Conservation (phyloP, 1,140 invertebrate species). For the Papilio helenus region DNA sequence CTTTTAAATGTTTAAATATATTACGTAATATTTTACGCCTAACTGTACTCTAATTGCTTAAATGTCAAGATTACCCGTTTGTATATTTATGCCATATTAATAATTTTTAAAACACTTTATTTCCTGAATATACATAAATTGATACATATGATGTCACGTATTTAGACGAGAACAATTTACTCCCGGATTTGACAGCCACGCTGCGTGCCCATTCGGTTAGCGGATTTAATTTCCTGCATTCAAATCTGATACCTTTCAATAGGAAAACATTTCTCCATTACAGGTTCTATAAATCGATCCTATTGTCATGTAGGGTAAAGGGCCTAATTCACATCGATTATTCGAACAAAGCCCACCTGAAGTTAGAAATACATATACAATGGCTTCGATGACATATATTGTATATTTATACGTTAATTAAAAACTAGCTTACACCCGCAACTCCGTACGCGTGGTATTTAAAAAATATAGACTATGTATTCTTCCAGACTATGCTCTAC, state of each 20-base stretch:
- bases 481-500: too few species aligned
- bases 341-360: conserved; percentile 18
- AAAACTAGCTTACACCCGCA: not conserved
- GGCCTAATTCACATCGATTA: conserved; percentile 9
- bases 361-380: not conserved
- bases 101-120: not conserved
- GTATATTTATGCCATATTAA: not conserved
- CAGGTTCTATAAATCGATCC: conserved; percentile 12
- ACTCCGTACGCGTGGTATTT: too few species aligned
- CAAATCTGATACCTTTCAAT: conserved; percentile 39
- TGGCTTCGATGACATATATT: not conserved
- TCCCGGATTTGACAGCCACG: conserved; percentile 23
- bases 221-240: conserved; percentile 37
- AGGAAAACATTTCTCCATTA: conserved; percentile 34
- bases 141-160: conserved; percentile 10
- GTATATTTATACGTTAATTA: not conserved
- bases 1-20: not conserved
- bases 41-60: not conserved
- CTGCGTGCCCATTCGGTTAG: conserved; percentile 22
- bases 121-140: not conserved
- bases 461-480: too few species aligned
- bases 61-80: not conserved
- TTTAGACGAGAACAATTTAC: conserved; percentile 5
- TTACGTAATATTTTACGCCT: not conserved
- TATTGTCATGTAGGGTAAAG: conserved; percentile 27